phyloP scores from a whole-genome alignment of 2,797 vertebrate species.

The Limosa lapponica region DNA sequence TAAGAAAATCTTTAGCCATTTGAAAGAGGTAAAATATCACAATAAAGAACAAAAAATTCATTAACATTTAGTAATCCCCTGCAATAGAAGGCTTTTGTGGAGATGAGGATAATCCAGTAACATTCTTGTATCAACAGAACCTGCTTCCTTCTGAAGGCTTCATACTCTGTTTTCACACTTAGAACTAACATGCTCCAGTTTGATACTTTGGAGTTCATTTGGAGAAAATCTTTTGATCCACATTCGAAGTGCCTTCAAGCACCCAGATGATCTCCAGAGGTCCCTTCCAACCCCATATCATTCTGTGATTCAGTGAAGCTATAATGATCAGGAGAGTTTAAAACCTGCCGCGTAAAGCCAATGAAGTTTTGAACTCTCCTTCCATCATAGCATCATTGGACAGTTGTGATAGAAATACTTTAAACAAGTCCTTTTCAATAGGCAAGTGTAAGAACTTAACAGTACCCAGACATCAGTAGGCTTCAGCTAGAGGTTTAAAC shows the following conservation, averaged over 20 bases:
- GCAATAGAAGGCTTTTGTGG: neutral
- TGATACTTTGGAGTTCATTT: neutral
- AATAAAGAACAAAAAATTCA: neutral
- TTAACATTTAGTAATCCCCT: neutral
- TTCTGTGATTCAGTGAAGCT: neutral
- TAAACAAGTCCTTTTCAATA: neutral
- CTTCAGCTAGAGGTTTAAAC: neutral
- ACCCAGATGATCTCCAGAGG: too few species aligned
- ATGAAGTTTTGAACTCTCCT: neutral
- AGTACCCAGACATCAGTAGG: neutral
- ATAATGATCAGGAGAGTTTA: neutral
- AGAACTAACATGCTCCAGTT: neutral
- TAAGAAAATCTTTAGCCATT: neutral
- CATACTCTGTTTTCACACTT: neutral
- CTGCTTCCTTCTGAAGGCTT: neutral
- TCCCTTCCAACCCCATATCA: too few species aligned
- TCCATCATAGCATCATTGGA: neutral
- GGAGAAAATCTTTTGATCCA: neutral
- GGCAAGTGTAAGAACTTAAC: neutral
- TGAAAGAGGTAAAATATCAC: neutral
- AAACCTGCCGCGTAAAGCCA: neutral
- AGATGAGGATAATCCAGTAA: neutral
- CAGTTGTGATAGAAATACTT: neutral
- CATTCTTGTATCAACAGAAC: neutral
- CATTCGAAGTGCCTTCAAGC: neutral